These are phyloP conservation scores for Meloidogyne chitwoodi DNA, from an alignment of 1,140 invertebrate genomes.

Conservation along the genomic window DNA sequence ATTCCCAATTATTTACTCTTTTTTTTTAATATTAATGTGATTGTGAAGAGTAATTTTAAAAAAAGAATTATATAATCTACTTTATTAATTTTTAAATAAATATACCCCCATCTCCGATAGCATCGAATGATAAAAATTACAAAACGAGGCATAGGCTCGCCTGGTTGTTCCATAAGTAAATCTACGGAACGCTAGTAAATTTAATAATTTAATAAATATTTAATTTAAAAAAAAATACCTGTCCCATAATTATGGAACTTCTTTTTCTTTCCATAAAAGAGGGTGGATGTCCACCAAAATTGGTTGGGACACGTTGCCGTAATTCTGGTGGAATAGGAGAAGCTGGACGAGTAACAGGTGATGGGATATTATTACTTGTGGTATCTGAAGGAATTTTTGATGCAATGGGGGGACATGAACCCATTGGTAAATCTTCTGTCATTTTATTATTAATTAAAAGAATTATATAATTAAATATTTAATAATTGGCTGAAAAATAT, in stretches of 20 bases:
- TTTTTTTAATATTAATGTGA: too few species aligned
- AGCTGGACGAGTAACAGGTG: background rate
- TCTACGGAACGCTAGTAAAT: conserved; percentile 6
- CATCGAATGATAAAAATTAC: conserved; percentile 49
- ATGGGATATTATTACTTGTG: background rate
- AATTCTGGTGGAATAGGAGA: background rate
- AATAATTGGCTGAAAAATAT: too few species aligned
- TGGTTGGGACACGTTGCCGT: background rate
- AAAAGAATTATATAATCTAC: too few species aligned
- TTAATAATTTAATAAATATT: background rate
- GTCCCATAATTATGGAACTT: conserved; percentile 23
- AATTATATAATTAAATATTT: too few species aligned
- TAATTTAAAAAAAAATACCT: background rate
- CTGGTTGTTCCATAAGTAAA: conserved; percentile 22
- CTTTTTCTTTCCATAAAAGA: conserved; percentile 14
- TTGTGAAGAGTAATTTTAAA: too few species aligned
- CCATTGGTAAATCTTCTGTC: background rate
- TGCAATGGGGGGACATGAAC: background rate
- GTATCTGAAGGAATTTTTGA: background rate
- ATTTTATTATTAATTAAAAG: background rate
- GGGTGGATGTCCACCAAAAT: background rate
- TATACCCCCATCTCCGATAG: conserved; percentile 52
- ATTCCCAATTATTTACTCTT: too few species aligned
- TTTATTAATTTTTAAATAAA: conserved; percentile 47
- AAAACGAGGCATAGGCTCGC: conserved; percentile 46